phyloP scores from a whole-genome alignment of 2,888 invertebrate genomes.

The Leptopilina drosophilae region DNA sequence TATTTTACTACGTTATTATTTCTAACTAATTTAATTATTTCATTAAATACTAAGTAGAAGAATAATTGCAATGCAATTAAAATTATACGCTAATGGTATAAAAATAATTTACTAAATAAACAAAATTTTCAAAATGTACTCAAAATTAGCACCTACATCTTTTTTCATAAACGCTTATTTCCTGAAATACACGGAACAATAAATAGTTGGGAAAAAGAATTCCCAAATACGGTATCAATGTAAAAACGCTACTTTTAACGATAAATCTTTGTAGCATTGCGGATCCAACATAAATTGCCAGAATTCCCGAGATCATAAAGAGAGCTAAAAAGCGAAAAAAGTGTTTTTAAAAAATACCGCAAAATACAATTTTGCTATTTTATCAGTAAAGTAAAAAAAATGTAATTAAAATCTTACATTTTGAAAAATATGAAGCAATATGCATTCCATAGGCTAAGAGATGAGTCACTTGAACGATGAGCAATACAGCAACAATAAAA shows the following conservation, averaged over 20 bases:
- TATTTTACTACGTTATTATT: too few species aligned
- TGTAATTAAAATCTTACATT: constrained; percentile 63
- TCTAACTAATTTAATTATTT: too few species aligned
- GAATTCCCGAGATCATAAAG: constrained; percentile 56
- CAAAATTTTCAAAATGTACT: neutral
- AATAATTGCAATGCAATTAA: neutral
- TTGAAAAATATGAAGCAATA: constrained; percentile 71
- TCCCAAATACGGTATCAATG: constrained; percentile 65
- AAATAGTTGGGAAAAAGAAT: constrained; percentile 71
- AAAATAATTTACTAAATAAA: neutral
- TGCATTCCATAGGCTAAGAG: constrained; percentile 72
- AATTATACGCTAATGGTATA: constrained; percentile 8
- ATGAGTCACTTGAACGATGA: constrained; percentile 68
- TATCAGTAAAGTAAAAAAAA: neutral
- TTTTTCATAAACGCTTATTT: constrained; percentile 70
- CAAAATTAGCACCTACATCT: constrained; percentile 62
- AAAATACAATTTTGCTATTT: neutral
- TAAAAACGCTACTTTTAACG: constrained; percentile 52
- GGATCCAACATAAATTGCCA: constrained; percentile 56
- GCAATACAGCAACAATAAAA: constrained; percentile 70
- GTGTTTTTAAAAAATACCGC: neutral
- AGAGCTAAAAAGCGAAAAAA: constrained; percentile 53
- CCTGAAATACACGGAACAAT: constrained; percentile 66
- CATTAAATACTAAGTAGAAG: too few species aligned
- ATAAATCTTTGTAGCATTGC: constrained; percentile 59